Percentiles rank a stretch among this genome's conserved stretches.
Conservation (phyloP, 2,113 vertebrate species). For the Alaudala cheleensis region DNA sequence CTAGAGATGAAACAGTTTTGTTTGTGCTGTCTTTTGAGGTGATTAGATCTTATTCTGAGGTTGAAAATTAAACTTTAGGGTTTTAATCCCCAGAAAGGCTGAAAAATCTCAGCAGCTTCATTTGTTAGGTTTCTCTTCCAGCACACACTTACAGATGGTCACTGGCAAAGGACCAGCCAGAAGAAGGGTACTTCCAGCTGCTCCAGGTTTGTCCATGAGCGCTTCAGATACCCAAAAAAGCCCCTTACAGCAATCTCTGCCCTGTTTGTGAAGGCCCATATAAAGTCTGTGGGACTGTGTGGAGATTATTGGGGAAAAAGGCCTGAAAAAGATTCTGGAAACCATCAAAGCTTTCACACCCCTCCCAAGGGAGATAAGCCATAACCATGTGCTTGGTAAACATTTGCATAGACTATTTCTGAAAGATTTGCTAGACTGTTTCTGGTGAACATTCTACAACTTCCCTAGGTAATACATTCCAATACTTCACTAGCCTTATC, state of each 20-base stretch:
- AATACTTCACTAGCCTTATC: not conserved
- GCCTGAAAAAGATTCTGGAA: not conserved
- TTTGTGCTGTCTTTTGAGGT: not conserved
- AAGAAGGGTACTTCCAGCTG: not conserved
- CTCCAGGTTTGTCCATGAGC: not conserved
- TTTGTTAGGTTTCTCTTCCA: not conserved
- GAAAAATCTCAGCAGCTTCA: not conserved
- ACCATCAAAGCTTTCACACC: not conserved
- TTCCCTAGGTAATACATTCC: not conserved
- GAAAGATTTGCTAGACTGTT: not conserved
- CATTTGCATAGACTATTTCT: not conserved
- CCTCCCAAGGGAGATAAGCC: not conserved
- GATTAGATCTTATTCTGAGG: not conserved
- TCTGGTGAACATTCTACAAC: not conserved
- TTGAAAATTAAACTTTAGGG: not conserved
- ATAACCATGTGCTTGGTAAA: not conserved
- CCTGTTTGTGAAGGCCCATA: not conserved
- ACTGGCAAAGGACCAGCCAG: not conserved
- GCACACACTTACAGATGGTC: not conserved
- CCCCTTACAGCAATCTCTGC: not conserved
- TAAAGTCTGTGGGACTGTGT: not conserved
- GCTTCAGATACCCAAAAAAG: not conserved
- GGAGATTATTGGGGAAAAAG: not conserved
- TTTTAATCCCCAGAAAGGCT: not conserved
- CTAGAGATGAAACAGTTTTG: not conserved